Evolutionary conservation across 2,888 invertebrate genomes (phyloP).

Genomic region (Lycocerus yunnanus): DNA sequence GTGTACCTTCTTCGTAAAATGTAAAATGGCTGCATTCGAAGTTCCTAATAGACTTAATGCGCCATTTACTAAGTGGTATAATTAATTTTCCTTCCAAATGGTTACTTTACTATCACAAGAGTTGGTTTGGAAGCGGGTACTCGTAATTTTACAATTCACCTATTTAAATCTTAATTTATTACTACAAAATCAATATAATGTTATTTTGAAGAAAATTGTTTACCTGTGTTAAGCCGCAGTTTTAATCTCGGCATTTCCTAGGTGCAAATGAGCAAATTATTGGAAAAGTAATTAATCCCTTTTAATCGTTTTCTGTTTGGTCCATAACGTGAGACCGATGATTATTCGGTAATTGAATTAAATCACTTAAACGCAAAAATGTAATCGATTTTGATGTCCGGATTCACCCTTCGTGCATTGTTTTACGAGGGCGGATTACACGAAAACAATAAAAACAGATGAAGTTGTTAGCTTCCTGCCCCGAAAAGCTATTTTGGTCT

Average conservation of each 20-base stretch:
- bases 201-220: not conserved
- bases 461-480: not conserved
- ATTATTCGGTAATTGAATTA: not conserved
- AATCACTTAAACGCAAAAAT: not conserved
- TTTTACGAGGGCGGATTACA: not conserved
- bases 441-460: not conserved
- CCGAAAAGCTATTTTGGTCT: not conserved
- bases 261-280: conserved; percentile 4
- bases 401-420: not conserved
- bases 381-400: not conserved
- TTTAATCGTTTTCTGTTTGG: conserved; percentile 11
- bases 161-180: not conserved
- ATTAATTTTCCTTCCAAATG: not conserved
- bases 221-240: not conserved
- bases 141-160: not conserved
- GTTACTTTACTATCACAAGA: not conserved
- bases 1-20: not conserved
- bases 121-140: not conserved
- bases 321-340: not conserved
- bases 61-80: not conserved
- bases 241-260: conserved; percentile 2
- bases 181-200: not conserved
- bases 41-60: not conserved
- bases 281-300: conserved; percentile 4
- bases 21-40: not conserved